These are phyloP conservation scores for Aldabrachelys gigantea DNA, from an alignment of 2,113 vertebrate genomes.

Conservation along the genomic window DNA sequence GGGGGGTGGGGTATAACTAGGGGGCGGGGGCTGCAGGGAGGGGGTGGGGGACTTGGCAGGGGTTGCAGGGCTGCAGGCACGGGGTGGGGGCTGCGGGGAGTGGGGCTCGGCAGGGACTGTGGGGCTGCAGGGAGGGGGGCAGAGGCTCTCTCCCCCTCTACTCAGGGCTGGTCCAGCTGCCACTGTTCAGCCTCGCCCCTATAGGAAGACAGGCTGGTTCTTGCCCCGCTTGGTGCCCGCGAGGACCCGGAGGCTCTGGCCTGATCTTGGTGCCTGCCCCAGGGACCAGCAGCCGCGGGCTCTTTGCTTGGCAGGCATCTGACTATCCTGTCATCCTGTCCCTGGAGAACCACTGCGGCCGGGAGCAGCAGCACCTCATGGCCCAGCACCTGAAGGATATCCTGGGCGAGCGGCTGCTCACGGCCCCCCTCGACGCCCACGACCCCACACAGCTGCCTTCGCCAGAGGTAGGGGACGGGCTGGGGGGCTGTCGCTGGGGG, in stretches of 20 bases:
- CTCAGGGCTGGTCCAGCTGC: too few relatives aligned
- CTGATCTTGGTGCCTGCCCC: too few relatives aligned
- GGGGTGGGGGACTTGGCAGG: rapidly evolving
- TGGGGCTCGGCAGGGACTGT: background rate
- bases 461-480: slow-evolving; percentile 82
- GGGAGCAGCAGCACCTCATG: slow-evolving; percentile 89
- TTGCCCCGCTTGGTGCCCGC: background rate
- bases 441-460: slow-evolving; percentile 85
- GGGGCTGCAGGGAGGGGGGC: too few relatives aligned
- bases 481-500: background rate
- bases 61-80: background rate
- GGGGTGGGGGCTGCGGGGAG: too few relatives aligned
- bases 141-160: background rate
- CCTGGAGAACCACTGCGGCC: slow-evolving; percentile 92
- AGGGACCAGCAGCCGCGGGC: background rate
- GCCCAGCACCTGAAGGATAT: slow-evolving; percentile 84
- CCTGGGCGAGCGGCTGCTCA: slow-evolving; percentile 86
- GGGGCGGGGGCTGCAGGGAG: too few relatives aligned
- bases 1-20: too few relatives aligned
- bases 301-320: slow-evolving; percentile 76
- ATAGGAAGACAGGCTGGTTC: background rate
- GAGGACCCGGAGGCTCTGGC: too few relatives aligned
- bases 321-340: slow-evolving; percentile 92
- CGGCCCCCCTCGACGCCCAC: slow-evolving; percentile 74
- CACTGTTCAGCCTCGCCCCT: too few relatives aligned